These are phyloP conservation scores for Xiphydria camelus DNA, from an alignment of 2,888 invertebrate genomes.

Conservation along the genomic window DNA sequence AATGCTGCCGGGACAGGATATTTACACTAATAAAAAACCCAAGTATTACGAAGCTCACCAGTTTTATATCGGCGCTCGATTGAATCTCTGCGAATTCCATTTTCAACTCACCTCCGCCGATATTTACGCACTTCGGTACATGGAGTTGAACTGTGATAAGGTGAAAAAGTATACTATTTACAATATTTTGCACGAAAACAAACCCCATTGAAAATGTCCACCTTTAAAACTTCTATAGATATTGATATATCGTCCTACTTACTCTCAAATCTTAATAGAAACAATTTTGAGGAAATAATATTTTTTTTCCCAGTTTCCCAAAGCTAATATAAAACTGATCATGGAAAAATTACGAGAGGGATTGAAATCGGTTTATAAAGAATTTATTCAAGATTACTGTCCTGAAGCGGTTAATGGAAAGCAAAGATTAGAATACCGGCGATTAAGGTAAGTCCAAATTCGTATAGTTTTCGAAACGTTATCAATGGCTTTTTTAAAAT, in stretches of 20 bases:
- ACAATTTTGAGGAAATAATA: slow-evolving; percentile 2
- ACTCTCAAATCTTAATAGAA: slow-evolving; percentile 12
- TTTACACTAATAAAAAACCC: slow-evolving; percentile 73
- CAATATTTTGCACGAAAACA: neutral
- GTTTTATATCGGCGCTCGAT: slow-evolving; percentile 81
- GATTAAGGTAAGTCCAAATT: slow-evolving; percentile 49
- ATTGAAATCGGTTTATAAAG: slow-evolving; percentile 72
- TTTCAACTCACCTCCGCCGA: slow-evolving; percentile 83
- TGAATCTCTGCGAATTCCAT: slow-evolving; percentile 76
- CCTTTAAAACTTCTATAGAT: neutral
- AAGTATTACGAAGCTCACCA: slow-evolving; percentile 76
- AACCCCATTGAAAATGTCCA: slow-evolving; percentile 18
- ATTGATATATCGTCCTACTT: slow-evolving; percentile 9
- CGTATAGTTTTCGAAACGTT: slow-evolving; percentile 2
- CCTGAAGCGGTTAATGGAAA: slow-evolving; percentile 33
- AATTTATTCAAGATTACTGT: slow-evolving; percentile 75
- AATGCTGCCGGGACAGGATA: slow-evolving; percentile 73
- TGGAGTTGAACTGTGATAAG: slow-evolving; percentile 78
- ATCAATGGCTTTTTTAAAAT: slow-evolving; percentile 25
- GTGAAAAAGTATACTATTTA: slow-evolving; percentile 57
- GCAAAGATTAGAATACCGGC: slow-evolving; percentile 52
- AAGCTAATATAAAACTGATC: slow-evolving; percentile 72
- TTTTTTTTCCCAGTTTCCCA: slow-evolving; percentile 66
- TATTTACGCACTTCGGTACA: slow-evolving; percentile 82
- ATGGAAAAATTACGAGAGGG: slow-evolving; percentile 74